Evolutionary conservation across 2,888 invertebrate species (phyloP), one percentile per base, ranked within the genome.

Genomic region (Carcina quercana): DNA sequence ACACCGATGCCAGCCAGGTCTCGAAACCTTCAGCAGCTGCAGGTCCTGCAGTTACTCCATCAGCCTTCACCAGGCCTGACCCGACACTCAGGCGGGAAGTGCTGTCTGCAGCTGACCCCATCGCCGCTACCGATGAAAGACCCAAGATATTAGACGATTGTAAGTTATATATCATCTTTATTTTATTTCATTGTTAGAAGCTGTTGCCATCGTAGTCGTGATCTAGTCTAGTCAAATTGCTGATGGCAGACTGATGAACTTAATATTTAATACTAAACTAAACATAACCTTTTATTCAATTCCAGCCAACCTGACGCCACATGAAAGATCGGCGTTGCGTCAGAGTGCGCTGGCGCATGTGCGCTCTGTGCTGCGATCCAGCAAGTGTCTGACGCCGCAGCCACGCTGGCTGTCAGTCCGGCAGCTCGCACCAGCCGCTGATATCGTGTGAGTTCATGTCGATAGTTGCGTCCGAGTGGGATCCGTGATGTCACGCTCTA

Each of bases 361-460:
- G 30, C 47, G 50, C 0, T 40, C 49, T 0, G 57, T 72, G 33
- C 41, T 74, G 10, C 60, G 55, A 6, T 85, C 88, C 40, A 87
- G 87, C 24, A 84, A 85, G 44, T 94, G 94, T 58, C 79, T 86
- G 28, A 76, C 80, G 48, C 96, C 96, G 0, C 89, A 89, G 43
- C 89, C 91, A 7, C 88, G 91, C 45, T 89, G 95, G 59, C 86
- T 95, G 30, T 87, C 89, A 27, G 91, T 95, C 13, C 86, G 89
- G 30, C 90, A 91, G 31, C 83, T 89, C 14, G 90, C 91, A 39
- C 90, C 91, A 0, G 88, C 89, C 37, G 86, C 89, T 2, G 87
- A 89, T 40, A 92, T 91, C 47, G 86, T 88, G 82, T 80, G 37
- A 59, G 74, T 65, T n/a, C n/a, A n/a, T n/a, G n/a, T n/a, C n/a